These are phyloP conservation scores for Climacteris rufus DNA, from an alignment of 2,113 vertebrate species.

Conservation along the genomic window DNA sequence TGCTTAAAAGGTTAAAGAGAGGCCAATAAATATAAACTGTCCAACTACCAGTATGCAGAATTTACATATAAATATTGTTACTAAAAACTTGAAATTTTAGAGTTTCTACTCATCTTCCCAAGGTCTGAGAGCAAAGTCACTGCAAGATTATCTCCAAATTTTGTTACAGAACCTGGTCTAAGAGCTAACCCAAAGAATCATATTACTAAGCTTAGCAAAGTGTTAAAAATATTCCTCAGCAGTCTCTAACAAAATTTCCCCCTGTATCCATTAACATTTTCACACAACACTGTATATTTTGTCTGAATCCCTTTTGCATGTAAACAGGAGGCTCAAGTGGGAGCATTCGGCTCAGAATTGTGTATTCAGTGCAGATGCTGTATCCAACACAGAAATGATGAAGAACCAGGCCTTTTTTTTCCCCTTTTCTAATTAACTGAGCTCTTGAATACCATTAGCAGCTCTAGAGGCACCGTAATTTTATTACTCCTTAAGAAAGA, in stretches of 20 bases:
- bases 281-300: neutral
- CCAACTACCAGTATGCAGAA: neutral
- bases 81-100: neutral
- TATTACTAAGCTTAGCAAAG: neutral
- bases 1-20: neutral
- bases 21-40: neutral
- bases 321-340: neutral
- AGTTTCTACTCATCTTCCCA: neutral
- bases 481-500: neutral
- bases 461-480: neutral
- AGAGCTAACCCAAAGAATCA: neutral
- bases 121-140: neutral
- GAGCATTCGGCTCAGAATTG: neutral
- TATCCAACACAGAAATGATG: neutral
- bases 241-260: neutral
- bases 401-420: neutral
- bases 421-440: neutral
- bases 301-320: neutral
- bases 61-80: neutral
- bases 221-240: neutral
- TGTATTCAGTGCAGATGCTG: neutral
- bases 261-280: neutral
- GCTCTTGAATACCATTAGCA: constrained; percentile 1
- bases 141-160: neutral
- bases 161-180: neutral